Evolutionary conservation across 2,888 invertebrate species (phyloP).

Genomic region (Melinopterus prodromus): DNA sequence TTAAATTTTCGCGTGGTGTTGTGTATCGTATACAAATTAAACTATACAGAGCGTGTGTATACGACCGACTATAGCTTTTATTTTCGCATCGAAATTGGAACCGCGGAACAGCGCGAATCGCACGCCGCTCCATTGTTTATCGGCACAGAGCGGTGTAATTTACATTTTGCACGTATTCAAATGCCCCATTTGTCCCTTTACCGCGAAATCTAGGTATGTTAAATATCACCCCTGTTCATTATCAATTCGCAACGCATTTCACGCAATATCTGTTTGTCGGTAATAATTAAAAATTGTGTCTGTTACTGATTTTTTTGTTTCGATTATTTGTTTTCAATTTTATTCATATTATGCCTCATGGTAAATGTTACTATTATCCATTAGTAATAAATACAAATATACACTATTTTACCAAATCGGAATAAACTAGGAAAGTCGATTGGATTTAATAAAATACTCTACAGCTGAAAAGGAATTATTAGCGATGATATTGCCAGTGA

Average conservation of each 20-base stretch:
- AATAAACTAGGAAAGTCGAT: too few species aligned
- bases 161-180: not conserved
- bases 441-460: too few species aligned
- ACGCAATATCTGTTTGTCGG: not conserved
- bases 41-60: not conserved
- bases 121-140: not conserved
- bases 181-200: not conserved
- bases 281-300: not conserved
- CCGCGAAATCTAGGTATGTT: not conserved
- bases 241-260: not conserved
- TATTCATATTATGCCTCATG: too few species aligned
- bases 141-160: not conserved
- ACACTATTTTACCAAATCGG: too few species aligned
- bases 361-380: too few species aligned
- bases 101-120: not conserved
- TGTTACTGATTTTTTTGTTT: not conserved
- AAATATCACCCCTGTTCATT: not conserved
- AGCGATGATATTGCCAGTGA: too few species aligned
- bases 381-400: too few species aligned
- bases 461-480: too few species aligned
- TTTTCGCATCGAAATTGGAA: not conserved
- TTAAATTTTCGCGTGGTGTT: not conserved
- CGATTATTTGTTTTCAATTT: too few species aligned
- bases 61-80: not conserved
- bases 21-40: not conserved